Percentiles rank a stretch among this genome's conserved stretches.
phyloP scores from a whole-genome alignment of 2,797 vertebrate genomes.

The Sebastes trivittatus region DNA sequence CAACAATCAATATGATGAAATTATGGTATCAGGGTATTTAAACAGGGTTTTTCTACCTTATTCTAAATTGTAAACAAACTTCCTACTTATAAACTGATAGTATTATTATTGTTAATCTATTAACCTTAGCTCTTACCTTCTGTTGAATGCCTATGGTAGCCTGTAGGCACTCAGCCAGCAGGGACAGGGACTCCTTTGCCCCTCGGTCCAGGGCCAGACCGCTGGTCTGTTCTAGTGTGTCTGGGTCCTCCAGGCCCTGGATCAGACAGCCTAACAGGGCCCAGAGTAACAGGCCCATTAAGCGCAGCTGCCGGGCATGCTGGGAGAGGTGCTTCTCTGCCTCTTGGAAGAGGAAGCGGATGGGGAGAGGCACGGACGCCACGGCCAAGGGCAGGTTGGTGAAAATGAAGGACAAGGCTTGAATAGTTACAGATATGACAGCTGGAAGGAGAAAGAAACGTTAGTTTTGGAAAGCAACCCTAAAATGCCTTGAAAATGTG shows the following conservation, averaged over 20 bases:
- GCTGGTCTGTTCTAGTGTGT: constrained; percentile 86
- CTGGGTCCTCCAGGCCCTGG: constrained; percentile 88
- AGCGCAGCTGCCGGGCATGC: constrained; percentile 87
- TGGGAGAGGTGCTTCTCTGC: constrained; percentile 91
- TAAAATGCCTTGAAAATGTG: neutral
- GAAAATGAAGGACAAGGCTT: constrained; percentile 92
- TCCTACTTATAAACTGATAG: neutral
- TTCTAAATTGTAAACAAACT: neutral
- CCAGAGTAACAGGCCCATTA: constrained; percentile 90
- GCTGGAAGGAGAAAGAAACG: constrained; percentile 71
- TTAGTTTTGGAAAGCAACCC: constrained; percentile 3
- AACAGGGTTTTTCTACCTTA: neutral
- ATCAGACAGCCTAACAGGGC: constrained; percentile 89
- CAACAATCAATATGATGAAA: neutral
- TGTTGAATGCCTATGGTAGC: constrained; percentile 84
- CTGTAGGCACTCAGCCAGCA: constrained; percentile 90
- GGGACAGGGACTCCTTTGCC: constrained; percentile 87
- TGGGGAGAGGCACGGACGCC: constrained; percentile 89
- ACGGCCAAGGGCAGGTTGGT: constrained; percentile 91
- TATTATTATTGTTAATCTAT: neutral
- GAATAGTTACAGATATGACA: constrained; percentile 83
- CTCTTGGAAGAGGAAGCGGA: constrained; percentile 92
- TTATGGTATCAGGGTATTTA: neutral
- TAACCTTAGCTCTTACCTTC: constrained; percentile 65
- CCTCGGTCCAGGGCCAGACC: constrained; percentile 85